These are phyloP conservation scores for Zeugodacus cucurbitae DNA, from an alignment of 1,140 invertebrate species.

Conservation along the genomic window DNA sequence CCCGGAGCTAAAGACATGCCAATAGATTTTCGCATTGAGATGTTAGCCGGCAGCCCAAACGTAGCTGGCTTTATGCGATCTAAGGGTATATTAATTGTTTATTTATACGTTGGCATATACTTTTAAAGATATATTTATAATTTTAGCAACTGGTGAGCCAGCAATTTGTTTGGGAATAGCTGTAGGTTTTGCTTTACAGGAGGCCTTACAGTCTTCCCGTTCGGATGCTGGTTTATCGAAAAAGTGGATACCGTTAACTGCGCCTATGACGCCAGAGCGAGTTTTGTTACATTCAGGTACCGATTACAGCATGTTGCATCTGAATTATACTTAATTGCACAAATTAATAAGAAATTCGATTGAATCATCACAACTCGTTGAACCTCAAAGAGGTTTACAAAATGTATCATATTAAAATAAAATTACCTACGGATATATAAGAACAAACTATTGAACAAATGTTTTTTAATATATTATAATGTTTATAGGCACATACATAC, in stretches of 20 bases:
- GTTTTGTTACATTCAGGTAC: constrained; percentile 64
- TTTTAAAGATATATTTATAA: constrained; percentile 41
- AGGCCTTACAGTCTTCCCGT: constrained; percentile 77
- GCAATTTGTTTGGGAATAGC: constrained; percentile 76
- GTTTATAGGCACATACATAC: too few species aligned
- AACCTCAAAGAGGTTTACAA: too few species aligned
- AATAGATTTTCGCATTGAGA: constrained; percentile 80
- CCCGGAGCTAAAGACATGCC: constrained; percentile 86
- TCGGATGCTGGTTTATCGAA: constrained; percentile 69
- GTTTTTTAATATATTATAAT: too few species aligned
- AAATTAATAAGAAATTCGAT: too few species aligned
- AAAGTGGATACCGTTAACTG: constrained; percentile 68
- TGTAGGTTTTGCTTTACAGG: constrained; percentile 77
- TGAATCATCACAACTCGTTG: too few species aligned
- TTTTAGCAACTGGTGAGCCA: constrained; percentile 80
- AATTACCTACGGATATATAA: too few species aligned
- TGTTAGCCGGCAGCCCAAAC: constrained; percentile 80
- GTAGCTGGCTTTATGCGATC: constrained; percentile 77
- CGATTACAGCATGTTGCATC: constrained; percentile 50
- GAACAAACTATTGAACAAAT: too few species aligned
- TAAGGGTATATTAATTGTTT: constrained; percentile 72
- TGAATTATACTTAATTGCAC: background rate
- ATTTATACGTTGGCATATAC: constrained; percentile 49
- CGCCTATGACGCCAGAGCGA: constrained; percentile 67
- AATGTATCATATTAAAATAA: too few species aligned